These are phyloP conservation scores for Pseudobourletiella spinata DNA, from an alignment of 1,140 invertebrate genomes.

Conservation along the genomic window DNA sequence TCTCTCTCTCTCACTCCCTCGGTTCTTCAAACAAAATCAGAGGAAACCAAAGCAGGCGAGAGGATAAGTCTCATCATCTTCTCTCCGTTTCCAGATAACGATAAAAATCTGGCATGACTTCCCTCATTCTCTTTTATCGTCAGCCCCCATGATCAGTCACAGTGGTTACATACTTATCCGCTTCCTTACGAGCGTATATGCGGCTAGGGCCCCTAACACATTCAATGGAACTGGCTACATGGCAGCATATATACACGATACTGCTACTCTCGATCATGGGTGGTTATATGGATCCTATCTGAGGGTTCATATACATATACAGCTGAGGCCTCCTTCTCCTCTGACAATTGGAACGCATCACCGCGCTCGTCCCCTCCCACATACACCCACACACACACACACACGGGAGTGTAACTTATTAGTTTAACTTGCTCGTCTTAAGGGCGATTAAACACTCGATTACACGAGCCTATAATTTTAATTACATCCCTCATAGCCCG, in stretches of 20 bases:
- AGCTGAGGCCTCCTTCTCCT: too few species aligned
- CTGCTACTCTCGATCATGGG: too few species aligned
- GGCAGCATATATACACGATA: too few species aligned
- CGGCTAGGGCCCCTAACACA: not conserved
- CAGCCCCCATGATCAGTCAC: not conserved
- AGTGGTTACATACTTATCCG: not conserved
- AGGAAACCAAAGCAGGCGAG: not conserved
- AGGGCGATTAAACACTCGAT: conserved; percentile 3
- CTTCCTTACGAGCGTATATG: not conserved
- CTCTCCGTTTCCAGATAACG: conserved; percentile 1
- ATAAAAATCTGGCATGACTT: conserved; percentile 8
- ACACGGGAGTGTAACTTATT: too few species aligned
- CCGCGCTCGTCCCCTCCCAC: too few species aligned
- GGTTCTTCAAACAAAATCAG: not conserved
- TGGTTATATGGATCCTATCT: too few species aligned
- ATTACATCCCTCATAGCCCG: not conserved
- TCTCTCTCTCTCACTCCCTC: not conserved
- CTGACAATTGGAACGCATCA: too few species aligned
- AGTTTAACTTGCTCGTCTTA: too few species aligned
- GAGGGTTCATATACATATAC: too few species aligned
- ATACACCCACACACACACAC: too few species aligned
- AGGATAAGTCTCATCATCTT: conserved; percentile 4
- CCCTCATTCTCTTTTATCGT: not conserved
- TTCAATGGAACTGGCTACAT: too few species aligned
- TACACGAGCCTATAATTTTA: not conserved